Conservation (phyloP, 2,113 vertebrate species). For the Smithornis capensis region DNA sequence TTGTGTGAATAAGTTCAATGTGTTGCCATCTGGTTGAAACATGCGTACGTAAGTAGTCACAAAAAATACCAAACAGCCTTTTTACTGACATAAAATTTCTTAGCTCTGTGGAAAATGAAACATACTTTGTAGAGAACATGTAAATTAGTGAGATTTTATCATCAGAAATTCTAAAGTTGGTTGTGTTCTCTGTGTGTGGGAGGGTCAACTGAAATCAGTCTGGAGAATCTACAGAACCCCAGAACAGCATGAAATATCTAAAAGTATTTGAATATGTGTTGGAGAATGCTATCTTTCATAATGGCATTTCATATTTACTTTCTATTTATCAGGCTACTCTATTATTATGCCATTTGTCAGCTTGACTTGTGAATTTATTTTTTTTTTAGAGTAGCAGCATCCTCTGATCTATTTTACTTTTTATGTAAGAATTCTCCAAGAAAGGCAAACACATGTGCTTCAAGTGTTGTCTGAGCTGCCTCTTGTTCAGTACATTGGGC, state of each 20-base stretch:
- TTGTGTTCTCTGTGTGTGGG: not conserved
- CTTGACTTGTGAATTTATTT: not conserved
- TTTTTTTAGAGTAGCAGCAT: not conserved
- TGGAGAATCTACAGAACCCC: not conserved
- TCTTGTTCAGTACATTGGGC: not conserved
- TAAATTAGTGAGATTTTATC: not conserved
- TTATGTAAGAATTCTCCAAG: not conserved
- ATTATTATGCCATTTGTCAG: not conserved
- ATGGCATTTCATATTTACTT: not conserved
- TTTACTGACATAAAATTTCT: not conserved
- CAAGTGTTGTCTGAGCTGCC: not conserved
- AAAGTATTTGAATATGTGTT: not conserved
- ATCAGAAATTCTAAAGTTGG: not conserved
- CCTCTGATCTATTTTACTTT: not conserved
- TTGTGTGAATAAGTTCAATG: not conserved
- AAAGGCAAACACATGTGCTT: not conserved
- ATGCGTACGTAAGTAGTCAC: accelerated
- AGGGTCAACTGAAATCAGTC: not conserved
- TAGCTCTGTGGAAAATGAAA: not conserved
- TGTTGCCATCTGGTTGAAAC: not conserved
- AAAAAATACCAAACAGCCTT: not conserved
- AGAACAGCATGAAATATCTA: not conserved
- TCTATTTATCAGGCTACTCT: not conserved
- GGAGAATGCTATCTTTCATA: not conserved
- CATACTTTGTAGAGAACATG: not conserved